A percentile compares a stretch with the other conserved stretches of the same genome.
Evolutionary conservation across 2,888 invertebrate genomes (phyloP).

Genomic region (Drosophila atroscutellata): DNA sequence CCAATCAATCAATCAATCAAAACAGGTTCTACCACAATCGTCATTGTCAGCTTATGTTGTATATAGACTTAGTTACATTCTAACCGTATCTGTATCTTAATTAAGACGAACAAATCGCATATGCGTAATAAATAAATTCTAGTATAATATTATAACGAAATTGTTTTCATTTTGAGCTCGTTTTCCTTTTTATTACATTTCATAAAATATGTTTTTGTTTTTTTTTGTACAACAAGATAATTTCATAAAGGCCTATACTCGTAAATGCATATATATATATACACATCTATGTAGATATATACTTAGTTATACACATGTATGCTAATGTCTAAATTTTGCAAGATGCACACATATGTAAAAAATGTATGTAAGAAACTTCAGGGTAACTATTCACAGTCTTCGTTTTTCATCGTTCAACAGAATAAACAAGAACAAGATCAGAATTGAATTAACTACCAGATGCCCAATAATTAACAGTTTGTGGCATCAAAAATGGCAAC

Average conservation of each 20-base stretch:
- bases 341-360: conserved; percentile 20
- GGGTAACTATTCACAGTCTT: conserved; percentile 75
- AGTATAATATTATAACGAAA: conserved; percentile 48
- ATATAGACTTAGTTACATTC: conserved; percentile 71
- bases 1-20: conserved; percentile 50
- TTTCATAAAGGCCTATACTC: conserved; percentile 52
- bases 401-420: conserved; percentile 44
- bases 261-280: conserved; percentile 46
- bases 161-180: conserved; percentile 27
- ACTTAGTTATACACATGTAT: conserved; percentile 36
- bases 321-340: conserved; percentile 10
- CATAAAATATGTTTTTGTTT: conserved; percentile 12
- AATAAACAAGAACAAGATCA: conserved; percentile 22
- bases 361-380: conserved; percentile 54
- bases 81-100: conserved; percentile 66
- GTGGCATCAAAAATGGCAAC: conserved; percentile 23
- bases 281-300: conserved; percentile 28
- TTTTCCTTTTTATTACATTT: conserved; percentile 45
- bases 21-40: conserved; percentile 72
- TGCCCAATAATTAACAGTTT: conserved; percentile 21
- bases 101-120: conserved; percentile 64
- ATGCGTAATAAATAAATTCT: conserved; percentile 70
- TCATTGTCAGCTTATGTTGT: conserved; percentile 74
- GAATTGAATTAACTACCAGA: conserved; percentile 3
- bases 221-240: conserved; percentile 56